Percentiles rank a stretch among this genome's conserved stretches.
These are phyloP conservation scores for Amblyopsis rosae DNA, from an alignment of 2,113 vertebrate genomes.

Conservation along the genomic window DNA sequence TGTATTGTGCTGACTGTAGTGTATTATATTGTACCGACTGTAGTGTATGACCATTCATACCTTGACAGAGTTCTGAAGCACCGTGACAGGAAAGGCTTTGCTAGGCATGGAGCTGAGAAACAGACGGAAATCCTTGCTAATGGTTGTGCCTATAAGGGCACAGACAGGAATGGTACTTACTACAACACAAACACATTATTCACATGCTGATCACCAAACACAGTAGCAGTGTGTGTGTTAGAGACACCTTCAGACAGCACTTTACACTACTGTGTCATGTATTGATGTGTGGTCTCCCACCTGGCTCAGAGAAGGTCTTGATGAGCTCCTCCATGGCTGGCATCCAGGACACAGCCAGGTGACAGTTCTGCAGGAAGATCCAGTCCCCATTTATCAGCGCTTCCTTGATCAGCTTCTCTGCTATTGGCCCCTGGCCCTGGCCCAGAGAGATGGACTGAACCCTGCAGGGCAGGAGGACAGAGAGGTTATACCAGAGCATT, in stretches of 20 bases:
- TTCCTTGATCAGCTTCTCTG: slow-evolving; percentile 81
- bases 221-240: neutral
- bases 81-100: slow-evolving; percentile 82
- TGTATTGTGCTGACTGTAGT: too few species aligned
- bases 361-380: slow-evolving; percentile 86
- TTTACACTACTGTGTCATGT: neutral
- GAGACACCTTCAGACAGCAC: too few species aligned
- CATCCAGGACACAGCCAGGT: slow-evolving; percentile 86
- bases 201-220: too few species aligned
- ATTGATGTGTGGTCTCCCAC: slow-evolving; percentile 47
- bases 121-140: slow-evolving; percentile 81
- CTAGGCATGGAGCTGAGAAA: slow-evolving; percentile 87
- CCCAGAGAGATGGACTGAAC: slow-evolving; percentile 84
- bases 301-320: slow-evolving; percentile 82
- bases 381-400: slow-evolving; percentile 79
- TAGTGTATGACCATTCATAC: slow-evolving; percentile 51
- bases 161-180: slow-evolving; percentile 10
- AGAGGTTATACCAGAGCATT: neutral
- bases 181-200: neutral
- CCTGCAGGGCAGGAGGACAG: slow-evolving; percentile 54
- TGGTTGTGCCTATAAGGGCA: slow-evolving; percentile 67
- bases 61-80: slow-evolving; percentile 88
- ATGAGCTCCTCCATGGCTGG: slow-evolving; percentile 85
- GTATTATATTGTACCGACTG: neutral
- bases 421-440: slow-evolving; percentile 85